These are phyloP conservation scores for Caloenas nicobarica DNA, from an alignment of 2,113 vertebrate species.

Conservation along the genomic window DNA sequence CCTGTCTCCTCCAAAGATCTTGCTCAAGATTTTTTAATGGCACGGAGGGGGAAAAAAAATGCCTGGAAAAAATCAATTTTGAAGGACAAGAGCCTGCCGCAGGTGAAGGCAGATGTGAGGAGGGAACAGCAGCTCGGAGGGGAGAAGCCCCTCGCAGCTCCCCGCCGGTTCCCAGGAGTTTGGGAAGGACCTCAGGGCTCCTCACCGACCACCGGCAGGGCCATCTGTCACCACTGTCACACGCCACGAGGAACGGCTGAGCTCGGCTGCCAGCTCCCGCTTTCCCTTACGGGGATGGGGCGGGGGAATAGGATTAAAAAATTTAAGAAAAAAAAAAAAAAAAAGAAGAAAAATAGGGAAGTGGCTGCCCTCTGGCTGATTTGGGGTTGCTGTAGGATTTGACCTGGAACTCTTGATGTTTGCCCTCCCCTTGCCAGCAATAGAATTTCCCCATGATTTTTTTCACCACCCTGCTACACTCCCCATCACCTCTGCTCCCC, in stretches of 20 bases:
- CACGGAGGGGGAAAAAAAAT: not conserved
- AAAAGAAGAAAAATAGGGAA: not conserved
- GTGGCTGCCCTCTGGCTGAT: not conserved
- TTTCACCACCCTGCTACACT: not conserved
- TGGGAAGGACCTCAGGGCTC: not conserved
- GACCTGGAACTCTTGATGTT: not conserved
- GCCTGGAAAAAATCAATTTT: not conserved
- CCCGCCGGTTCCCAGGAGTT: not conserved
- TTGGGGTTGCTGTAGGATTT: not conserved
- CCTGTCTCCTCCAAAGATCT: too few relatives aligned
- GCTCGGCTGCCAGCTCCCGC: not conserved
- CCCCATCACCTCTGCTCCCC: not conserved
- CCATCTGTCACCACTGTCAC: not conserved
- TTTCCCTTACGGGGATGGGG: not conserved
- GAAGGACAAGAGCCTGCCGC: not conserved
- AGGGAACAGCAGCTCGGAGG: not conserved
- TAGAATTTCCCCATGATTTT: not conserved
- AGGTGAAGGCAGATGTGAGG: accelerated
- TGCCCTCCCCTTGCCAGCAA: not conserved
- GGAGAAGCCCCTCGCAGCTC: not conserved
- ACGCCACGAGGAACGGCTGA: not conserved
- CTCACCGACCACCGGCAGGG: not conserved
- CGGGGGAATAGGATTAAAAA: accelerated
- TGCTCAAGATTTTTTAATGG: too few relatives aligned
- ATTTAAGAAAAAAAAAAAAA: too few relatives aligned